These are phyloP conservation scores for Microcaecilia unicolor DNA, from an alignment of 2,797 vertebrate genomes.

Conservation along the genomic window DNA sequence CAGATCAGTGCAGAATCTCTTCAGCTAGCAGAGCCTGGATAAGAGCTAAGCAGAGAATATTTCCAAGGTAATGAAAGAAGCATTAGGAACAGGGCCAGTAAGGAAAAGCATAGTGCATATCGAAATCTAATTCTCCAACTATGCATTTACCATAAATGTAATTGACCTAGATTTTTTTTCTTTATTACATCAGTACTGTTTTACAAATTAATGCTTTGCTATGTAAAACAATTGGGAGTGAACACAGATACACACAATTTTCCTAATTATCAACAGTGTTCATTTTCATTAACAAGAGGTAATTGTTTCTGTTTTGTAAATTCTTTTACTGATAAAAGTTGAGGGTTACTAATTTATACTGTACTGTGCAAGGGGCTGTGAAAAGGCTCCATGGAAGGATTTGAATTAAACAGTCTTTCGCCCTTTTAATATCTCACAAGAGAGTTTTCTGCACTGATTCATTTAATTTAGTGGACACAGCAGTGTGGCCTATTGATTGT, in stretches of 20 bases:
- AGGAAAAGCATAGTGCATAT: too few species aligned
- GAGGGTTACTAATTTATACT: slow-evolving; percentile 70
- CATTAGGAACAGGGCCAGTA: fast-evolving
- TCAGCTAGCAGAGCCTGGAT: too few species aligned
- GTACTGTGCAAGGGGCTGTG: slow-evolving; percentile 65
- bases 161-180: slow-evolving; percentile 3
- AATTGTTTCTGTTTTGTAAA: slow-evolving; percentile 70
- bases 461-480: slow-evolving; percentile 80
- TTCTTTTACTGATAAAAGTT: slow-evolving; percentile 59
- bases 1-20: too few species aligned
- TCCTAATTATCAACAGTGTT: slow-evolving; percentile 51
- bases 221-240: slow-evolving; percentile 45
- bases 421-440: slow-evolving; percentile 78
- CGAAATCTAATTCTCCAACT: neutral
- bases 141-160: slow-evolving; percentile 5
- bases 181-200: slow-evolving; percentile 3
- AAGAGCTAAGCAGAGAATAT: neutral
- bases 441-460: slow-evolving; percentile 71
- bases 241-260: slow-evolving; percentile 37
- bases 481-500: slow-evolving; percentile 70
- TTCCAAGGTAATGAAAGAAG: fast-evolving
- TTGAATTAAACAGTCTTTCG: slow-evolving; percentile 76
- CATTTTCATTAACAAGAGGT: slow-evolving; percentile 56
- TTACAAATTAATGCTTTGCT: neutral
- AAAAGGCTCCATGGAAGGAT: slow-evolving; percentile 66